Evolutionary conservation across 2,797 vertebrate species (phyloP).

Genomic region (Muscicapa comitata): DNA sequence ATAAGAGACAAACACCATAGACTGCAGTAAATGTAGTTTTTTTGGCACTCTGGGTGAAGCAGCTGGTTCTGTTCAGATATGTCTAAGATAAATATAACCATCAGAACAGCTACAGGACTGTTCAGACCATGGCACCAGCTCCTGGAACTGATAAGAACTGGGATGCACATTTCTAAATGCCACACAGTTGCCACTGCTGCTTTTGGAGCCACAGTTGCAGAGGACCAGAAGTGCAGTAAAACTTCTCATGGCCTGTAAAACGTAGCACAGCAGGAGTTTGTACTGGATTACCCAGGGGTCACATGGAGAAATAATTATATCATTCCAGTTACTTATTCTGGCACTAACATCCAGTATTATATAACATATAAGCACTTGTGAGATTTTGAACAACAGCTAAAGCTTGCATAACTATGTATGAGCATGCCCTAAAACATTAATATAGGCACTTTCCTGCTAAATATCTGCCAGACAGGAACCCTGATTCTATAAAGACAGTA

Average conservation of each 20-base stretch:
- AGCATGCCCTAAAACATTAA: neutral
- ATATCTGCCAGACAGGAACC: neutral
- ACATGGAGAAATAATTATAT: fast-evolving
- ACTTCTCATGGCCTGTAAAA: neutral
- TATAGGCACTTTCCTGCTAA: neutral
- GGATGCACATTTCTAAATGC: neutral
- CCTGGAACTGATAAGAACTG: neutral
- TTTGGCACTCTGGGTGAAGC: neutral
- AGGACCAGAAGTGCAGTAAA: neutral
- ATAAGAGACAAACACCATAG: neutral
- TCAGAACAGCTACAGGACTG: neutral
- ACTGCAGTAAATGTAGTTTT: neutral
- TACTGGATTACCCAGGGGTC: neutral
- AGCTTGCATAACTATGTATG: neutral
- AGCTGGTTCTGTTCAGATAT: neutral
- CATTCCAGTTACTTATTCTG: neutral
- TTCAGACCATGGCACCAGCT: neutral
- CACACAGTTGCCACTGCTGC: neutral
- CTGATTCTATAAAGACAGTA: neutral
- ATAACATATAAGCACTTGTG: neutral
- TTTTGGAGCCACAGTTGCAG: neutral
- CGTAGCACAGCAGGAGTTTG: neutral
- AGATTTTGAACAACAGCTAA: neutral
- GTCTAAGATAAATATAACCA: neutral
- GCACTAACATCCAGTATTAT: neutral